A percentile compares a stretch with the other conserved stretches of the same genome.
These are phyloP conservation scores for Acleris literana DNA, from an alignment of 2,888 invertebrate genomes.

Conservation along the genomic window DNA sequence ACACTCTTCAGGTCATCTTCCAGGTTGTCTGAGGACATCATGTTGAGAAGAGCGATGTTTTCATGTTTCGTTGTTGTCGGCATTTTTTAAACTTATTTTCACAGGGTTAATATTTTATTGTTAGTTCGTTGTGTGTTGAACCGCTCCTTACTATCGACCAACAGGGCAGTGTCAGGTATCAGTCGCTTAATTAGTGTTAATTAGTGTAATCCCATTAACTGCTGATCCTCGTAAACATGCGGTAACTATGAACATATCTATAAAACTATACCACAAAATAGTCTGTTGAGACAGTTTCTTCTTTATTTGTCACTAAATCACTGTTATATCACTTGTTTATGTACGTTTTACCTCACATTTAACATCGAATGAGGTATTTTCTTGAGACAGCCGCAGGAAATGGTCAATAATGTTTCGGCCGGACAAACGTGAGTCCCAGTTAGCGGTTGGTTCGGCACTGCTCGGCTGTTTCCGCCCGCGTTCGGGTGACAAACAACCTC, in stretches of 20 bases:
- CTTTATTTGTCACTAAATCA: conserved; percentile 60
- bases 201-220: conserved; percentile 58
- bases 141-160: conserved; percentile 40
- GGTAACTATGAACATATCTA: conserved; percentile 57
- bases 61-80: conserved; percentile 71
- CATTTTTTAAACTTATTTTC: conserved; percentile 55
- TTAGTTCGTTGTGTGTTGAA: conserved; percentile 42
- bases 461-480: conserved; percentile 64
- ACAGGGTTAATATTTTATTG: conserved; percentile 38
- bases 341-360: conserved; percentile 55
- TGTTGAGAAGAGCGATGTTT: conserved; percentile 85
- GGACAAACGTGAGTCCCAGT: conserved; percentile 64
- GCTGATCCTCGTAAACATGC: conserved; percentile 52
- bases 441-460: conserved; percentile 70
- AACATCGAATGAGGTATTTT: conserved; percentile 56
- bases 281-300: conserved; percentile 32
- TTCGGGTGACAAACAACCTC: conserved; percentile 57
- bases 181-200: conserved; percentile 54
- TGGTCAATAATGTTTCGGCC: conserved; percentile 72
- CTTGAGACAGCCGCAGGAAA: conserved; percentile 66
- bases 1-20: conserved; percentile 96
- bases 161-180: conserved; percentile 21
- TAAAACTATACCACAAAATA: conserved; percentile 44
- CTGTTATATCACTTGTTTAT: conserved; percentile 55
- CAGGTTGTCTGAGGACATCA: conserved; percentile 89